Evolutionary conservation across 2,113 vertebrate species (phyloP), one percentile per base, ranked within the genome.

Genomic region (Onychostoma macrolepis): DNA sequence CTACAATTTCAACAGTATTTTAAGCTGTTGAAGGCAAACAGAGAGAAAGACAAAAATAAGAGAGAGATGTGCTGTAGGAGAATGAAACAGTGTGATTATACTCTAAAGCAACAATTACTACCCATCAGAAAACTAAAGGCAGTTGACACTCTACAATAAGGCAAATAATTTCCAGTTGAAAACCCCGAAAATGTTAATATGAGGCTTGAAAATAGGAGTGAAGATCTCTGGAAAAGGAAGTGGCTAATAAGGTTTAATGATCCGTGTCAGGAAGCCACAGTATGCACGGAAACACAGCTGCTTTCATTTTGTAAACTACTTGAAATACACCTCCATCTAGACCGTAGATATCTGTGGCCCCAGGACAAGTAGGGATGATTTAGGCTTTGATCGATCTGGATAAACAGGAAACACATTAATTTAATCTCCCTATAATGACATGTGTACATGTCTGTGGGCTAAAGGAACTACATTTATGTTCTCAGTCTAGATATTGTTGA

Each of bases 201-300:
- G 97, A 96, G 95, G 85, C 96, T 95, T 96, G 96, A 97, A 97
- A 97, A 97, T 97, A 87, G 96, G 96, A 96, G 96, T 95, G 96
- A 97, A 96, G 97, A 97, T 97, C 97, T 97, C 97, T 95, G 97
- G 97, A 96, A 97, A 97, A 98, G 98, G 98, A 99, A 99, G 97
- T 96, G 96, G 98, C 98, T 99, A 99, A 99, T 99, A 98, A 99
- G 97, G 97, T 98, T 98, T 99, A 99, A 99, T 99, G 98, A 97
- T 97, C 97, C 98, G 93, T 99, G 98, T 97, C 98, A 99, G 97
- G 98, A 99, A 99, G 98, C 97, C 96, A 96, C 97, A 97, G 96
- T 96, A 96, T 97, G 97, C 96, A 97, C 95, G 97, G 96, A 99
- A 99, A 99, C 97, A 99, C 97, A 99, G 98, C 98, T 99, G 98